A percentile compares a stretch with the other conserved stretches of the same genome.
Conservation (phyloP, 1,140 invertebrate genomes). For the Drosophila funebris region DNA sequence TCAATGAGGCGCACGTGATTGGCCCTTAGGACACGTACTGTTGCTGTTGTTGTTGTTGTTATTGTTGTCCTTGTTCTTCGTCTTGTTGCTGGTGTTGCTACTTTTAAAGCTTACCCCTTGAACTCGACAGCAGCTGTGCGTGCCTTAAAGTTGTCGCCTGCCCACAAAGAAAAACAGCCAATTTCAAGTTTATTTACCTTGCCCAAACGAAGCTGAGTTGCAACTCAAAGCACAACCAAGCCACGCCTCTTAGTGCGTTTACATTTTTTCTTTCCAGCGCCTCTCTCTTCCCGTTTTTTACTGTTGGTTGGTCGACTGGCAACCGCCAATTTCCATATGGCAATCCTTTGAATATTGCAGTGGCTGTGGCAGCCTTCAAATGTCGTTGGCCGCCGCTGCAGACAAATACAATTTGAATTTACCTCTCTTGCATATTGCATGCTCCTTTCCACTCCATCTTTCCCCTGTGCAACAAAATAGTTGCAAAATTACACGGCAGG, state of each 20-base stretch:
- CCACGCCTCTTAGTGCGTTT: conserved; percentile 13
- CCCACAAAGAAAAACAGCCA: neutral
- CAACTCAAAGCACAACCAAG: conserved; percentile 10
- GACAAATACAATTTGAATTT: conserved; percentile 69
- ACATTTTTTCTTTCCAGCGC: neutral
- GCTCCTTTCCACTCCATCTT: neutral
- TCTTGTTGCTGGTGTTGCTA: neutral
- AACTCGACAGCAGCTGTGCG: conserved; percentile 3
- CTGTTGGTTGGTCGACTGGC: conserved; percentile 10
- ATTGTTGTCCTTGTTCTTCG: no score
- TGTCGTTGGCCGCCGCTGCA: conserved; percentile 62
- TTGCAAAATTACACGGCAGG: conserved; percentile 63
- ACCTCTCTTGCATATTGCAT: conserved; percentile 14
- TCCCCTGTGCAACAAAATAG: conserved; percentile 8
- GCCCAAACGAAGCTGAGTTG: conserved; percentile 16
- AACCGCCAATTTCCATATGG: conserved; percentile 59
- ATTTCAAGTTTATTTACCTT: conserved; percentile 55
- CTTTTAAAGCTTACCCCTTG: conserved; percentile 22
- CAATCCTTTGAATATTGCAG: conserved; percentile 70
- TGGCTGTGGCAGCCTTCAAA: conserved; percentile 41
- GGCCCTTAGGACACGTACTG: conserved; percentile 59
- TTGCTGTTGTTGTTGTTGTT: conserved; percentile 26
- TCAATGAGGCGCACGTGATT: conserved; percentile 72
- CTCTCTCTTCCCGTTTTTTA: neutral
- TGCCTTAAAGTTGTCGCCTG: conserved; percentile 21